These are phyloP conservation scores for Palaemon carinicauda DNA, from an alignment of 1,140 invertebrate species.

Conservation along the genomic window DNA sequence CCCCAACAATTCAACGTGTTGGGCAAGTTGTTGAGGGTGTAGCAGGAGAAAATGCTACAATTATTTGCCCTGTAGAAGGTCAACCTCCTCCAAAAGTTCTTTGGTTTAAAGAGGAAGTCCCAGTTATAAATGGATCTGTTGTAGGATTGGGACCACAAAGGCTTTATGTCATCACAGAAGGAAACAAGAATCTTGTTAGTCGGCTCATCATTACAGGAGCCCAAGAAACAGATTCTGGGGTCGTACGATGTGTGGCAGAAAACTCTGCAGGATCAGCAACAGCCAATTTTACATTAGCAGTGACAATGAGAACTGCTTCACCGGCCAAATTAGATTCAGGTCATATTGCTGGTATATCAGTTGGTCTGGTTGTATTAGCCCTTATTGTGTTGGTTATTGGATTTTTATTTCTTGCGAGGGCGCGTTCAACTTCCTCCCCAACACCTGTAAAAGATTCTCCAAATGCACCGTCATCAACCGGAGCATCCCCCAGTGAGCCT, in stretches of 20 bases:
- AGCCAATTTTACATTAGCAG: conserved; percentile 78
- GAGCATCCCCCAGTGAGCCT: conserved; percentile 60
- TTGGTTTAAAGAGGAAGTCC: conserved; percentile 72
- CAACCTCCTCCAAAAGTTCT: conserved; percentile 81
- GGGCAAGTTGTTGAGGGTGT: conserved; percentile 79
- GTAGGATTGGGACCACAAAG: conserved; percentile 73
- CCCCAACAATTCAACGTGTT: conserved; percentile 79
- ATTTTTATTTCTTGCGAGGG: conserved; percentile 46
- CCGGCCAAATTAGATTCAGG: conserved; percentile 44
- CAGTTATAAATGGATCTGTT: conserved; percentile 51
- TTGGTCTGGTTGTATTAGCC: conserved; percentile 51
- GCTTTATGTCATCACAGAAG: conserved; percentile 60
- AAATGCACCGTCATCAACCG: conserved; percentile 35
- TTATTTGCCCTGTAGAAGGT: conserved; percentile 80
- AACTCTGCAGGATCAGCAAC: conserved; percentile 80
- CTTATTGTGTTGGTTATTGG: conserved; percentile 44
- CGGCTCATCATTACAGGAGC: conserved; percentile 85
- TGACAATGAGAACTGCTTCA: conserved; percentile 46
- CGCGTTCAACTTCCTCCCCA: conserved; percentile 36
- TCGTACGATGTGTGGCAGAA: conserved; percentile 74
- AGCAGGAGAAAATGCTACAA: conserved; percentile 84
- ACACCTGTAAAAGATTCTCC: conserved; percentile 53
- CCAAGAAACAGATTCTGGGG: conserved; percentile 79
- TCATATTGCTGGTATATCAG: conserved; percentile 58
- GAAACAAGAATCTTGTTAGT: conserved; percentile 74